These are phyloP conservation scores for Drosophila truncata DNA, from an alignment of 1,140 invertebrate genomes.

Conservation along the genomic window DNA sequence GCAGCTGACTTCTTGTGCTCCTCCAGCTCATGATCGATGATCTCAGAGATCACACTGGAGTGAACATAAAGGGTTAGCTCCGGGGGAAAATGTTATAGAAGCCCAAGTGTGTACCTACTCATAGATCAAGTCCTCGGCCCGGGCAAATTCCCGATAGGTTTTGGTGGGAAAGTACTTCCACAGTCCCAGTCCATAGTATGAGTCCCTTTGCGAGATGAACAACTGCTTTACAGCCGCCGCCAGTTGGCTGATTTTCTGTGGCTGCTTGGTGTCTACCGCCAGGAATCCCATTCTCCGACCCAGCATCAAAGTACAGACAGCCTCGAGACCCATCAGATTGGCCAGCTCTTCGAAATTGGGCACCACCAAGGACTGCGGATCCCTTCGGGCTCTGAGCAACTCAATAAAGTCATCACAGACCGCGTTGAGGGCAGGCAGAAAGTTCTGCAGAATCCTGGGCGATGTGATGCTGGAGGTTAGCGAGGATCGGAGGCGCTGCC, in stretches of 20 bases:
- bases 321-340: conserved; percentile 92
- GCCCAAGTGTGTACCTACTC: conserved; percentile 85
- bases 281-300: conserved; percentile 93
- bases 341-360: conserved; percentile 90
- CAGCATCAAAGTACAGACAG: conserved; percentile 91
- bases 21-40: conserved; percentile 88
- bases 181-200: conserved; percentile 92
- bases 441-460: conserved; percentile 90
- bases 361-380: conserved; percentile 86
- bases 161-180: conserved; percentile 93
- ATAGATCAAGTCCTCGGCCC: conserved; percentile 93
- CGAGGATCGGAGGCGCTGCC: conserved; percentile 90
- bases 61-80: conserved; percentile 20
- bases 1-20: conserved; percentile 72
- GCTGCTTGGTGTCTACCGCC: conserved; percentile 86
- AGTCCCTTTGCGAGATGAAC: conserved; percentile 91
- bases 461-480: conserved; percentile 92
- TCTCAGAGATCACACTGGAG: conserved; percentile 90
- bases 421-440: conserved; percentile 91
- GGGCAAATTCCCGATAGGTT: conserved; percentile 90
- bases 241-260: conserved; percentile 87
- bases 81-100: background rate
- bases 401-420: conserved; percentile 93
- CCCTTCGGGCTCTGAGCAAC: conserved; percentile 87
- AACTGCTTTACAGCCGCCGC: conserved; percentile 90